These are phyloP conservation scores for Ischnura elegans DNA, from an alignment of 2,888 invertebrate genomes.

Conservation along the genomic window DNA sequence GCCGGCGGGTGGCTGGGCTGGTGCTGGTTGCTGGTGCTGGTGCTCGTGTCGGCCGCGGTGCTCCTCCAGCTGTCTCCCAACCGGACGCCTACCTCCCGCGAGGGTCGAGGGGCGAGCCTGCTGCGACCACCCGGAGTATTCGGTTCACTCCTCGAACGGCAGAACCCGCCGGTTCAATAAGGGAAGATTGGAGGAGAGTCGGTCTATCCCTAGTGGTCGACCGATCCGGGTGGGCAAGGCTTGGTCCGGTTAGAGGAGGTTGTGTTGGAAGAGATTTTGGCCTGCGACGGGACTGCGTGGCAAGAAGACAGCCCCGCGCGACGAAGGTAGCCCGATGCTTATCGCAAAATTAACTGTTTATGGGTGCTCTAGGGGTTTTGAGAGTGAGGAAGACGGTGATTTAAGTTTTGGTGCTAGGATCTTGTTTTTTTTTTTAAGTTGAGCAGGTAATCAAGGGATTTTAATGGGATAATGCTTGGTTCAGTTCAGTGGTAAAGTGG, in stretches of 20 bases:
- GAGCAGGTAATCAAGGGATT: not conserved
- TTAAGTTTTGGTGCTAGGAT: not conserved
- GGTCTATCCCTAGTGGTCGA: not conserved
- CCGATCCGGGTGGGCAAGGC: not conserved
- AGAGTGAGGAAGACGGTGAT: slow-evolving; percentile 14
- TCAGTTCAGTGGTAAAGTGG: not conserved
- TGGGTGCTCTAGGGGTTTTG: not conserved
- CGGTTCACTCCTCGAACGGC: not conserved
- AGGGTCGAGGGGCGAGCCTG: not conserved
- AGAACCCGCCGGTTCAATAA: not conserved
- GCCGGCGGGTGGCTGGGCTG: not conserved
- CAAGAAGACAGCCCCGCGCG: not conserved
- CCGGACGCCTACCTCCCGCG: not conserved
- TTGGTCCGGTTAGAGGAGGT: not conserved
- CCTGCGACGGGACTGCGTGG: not conserved
- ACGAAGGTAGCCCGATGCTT: not conserved
- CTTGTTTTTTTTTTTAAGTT: not conserved
- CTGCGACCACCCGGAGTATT: not conserved
- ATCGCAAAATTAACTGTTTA: not conserved
- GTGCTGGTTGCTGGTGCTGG: not conserved
- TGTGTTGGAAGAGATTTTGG: not conserved
- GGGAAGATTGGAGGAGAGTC: not conserved
- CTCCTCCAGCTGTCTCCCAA: not conserved
- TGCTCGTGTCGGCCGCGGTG: not conserved
- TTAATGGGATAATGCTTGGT: not conserved